Percentiles rank a stretch among this genome's conserved stretches.
These are phyloP conservation scores for Mesocentrotus franciscanus DNA, from an alignment of 53 echinoderm and acorn worm species.

Conservation along the genomic window DNA sequence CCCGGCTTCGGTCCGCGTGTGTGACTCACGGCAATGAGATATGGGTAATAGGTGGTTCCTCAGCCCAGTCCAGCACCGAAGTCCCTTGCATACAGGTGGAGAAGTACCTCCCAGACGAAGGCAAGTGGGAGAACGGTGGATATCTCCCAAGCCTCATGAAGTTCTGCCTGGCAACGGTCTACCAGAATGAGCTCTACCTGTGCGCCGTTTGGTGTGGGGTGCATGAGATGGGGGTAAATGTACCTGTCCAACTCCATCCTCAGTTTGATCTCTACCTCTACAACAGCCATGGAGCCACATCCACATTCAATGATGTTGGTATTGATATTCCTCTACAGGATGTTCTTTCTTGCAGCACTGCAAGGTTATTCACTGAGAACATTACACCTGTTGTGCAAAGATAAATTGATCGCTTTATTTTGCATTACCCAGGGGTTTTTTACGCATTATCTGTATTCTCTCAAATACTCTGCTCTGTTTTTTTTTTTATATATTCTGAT, in stretches of 20 bases:
- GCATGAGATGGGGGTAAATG: constrained; percentile 79
- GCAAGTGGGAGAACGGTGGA: constrained; percentile 70
- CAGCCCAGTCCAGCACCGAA: constrained; percentile 71
- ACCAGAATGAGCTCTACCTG: constrained; percentile 73
- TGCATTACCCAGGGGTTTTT: too few species aligned
- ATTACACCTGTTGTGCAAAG: constrained; percentile 60
- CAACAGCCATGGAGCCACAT: constrained; percentile 53
- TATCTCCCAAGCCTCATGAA: constrained; percentile 73
- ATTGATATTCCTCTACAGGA: constrained; percentile 82
- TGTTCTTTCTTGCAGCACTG: constrained; percentile 73
- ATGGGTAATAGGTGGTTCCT: constrained; percentile 82
- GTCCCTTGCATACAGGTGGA: constrained; percentile 80
- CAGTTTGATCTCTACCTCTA: constrained; percentile 82
- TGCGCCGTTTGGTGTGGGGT: constrained; percentile 87
- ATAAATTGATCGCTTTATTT: not conserved
- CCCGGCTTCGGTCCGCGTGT: constrained; percentile 76
- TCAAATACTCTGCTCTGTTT: not conserved
- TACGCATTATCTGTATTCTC: too few species aligned
- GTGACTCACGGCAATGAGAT: constrained; percentile 74
- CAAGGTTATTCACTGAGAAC: constrained; percentile 71
- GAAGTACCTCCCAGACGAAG: constrained; percentile 70
- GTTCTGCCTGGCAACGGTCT: constrained; percentile 74
- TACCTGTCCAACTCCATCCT: constrained; percentile 75
- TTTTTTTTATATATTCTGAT: not conserved
- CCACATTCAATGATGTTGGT: constrained; percentile 71